A percentile compares a stretch with the other conserved stretches of the same genome.
phyloP scores from a whole-genome alignment of 2,797 vertebrate species.

The Scolopax rusticola region DNA sequence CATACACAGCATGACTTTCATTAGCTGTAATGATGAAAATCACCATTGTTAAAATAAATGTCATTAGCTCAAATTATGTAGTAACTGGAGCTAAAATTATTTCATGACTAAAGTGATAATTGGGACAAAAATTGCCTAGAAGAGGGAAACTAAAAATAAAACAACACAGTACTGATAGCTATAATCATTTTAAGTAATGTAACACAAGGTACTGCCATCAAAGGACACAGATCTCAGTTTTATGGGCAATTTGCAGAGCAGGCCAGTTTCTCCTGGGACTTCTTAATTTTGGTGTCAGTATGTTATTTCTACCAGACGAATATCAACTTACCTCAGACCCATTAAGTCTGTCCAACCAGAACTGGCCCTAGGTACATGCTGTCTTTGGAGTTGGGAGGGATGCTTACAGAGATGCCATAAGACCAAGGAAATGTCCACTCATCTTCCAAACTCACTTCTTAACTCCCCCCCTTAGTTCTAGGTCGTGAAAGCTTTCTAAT shows the following conservation, averaged over 20 bases:
- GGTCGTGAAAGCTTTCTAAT: background rate
- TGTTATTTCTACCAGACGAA: background rate
- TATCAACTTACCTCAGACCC: background rate
- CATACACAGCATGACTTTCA: conserved; percentile 12
- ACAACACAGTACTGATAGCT: conserved; percentile 17
- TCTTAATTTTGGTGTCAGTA: background rate
- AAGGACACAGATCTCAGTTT: background rate
- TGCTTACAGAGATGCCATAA: background rate
- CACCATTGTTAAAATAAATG: conserved; percentile 65
- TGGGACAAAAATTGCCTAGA: conserved; percentile 46
- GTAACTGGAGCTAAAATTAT: conserved; percentile 61
- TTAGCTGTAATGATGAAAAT: conserved; percentile 66
- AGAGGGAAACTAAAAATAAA: conserved; percentile 57
- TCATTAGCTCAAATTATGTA: conserved; percentile 56
- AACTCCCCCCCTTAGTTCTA: background rate
- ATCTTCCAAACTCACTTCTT: background rate
- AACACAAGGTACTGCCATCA: background rate
- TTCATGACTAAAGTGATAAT: conserved; percentile 50
- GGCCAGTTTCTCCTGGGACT: background rate
- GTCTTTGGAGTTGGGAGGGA: background rate
- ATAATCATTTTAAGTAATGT: conserved; percentile 24
- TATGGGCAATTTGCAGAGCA: conserved; percentile 36
- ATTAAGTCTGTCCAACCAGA: background rate
- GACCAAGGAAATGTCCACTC: background rate
- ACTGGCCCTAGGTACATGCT: accelerated